phyloP scores from a whole-genome alignment of 2,888 invertebrate genomes.

The Camptogramma bilineatum region DNA sequence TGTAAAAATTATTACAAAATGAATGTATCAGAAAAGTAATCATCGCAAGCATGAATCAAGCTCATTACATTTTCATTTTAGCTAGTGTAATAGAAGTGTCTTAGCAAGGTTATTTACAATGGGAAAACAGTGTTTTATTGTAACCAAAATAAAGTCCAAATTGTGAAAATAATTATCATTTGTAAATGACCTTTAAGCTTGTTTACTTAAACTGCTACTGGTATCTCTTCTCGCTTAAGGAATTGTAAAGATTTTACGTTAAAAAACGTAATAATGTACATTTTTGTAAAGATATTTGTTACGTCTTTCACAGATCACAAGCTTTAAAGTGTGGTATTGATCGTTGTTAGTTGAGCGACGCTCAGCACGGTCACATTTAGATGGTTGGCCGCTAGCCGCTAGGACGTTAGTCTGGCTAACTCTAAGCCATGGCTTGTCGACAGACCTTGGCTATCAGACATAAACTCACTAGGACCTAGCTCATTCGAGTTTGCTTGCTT shows the following conservation, averaged over 20 bases:
- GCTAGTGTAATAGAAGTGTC: constrained; percentile 16
- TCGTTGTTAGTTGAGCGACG: not conserved
- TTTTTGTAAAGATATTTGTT: no score
- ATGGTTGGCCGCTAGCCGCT: not conserved
- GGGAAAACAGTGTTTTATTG: not conserved
- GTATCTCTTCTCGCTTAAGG: constrained; percentile 25
- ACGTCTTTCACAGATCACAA: not conserved
- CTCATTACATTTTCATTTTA: constrained; percentile 41
- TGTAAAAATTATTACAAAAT: not conserved
- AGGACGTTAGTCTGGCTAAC: not conserved
- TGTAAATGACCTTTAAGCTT: constrained; percentile 19
- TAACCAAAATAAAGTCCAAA: not conserved
- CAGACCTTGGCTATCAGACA: not conserved
- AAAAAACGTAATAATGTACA: not conserved
- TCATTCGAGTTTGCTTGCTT: not conserved
- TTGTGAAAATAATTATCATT: not conserved
- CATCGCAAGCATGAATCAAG: constrained; percentile 50
- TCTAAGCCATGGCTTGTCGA: not conserved
- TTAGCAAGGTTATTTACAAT: constrained; percentile 14
- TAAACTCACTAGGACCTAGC: not conserved
- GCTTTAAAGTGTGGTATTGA: not conserved
- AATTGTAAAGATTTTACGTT: not conserved
- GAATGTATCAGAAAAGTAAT: constrained; percentile 4
- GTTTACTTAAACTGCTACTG: constrained; percentile 18
- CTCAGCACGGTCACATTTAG: no score